These are phyloP conservation scores for Lethenteron camtschaticum DNA, from an alignment of 2,113 vertebrate species.

Conservation along the genomic window DNA sequence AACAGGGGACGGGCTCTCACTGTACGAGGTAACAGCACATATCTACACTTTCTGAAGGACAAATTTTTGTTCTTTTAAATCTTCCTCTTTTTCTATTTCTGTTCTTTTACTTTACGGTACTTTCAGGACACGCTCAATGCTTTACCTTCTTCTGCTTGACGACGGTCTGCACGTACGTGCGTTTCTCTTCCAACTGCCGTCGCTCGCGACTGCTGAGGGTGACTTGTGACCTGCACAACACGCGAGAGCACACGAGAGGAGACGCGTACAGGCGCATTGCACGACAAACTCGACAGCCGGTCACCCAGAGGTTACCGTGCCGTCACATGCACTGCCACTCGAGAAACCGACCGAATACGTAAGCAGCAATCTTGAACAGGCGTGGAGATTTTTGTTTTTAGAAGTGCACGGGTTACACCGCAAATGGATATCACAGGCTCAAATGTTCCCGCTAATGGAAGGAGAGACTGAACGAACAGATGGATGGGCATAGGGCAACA, in stretches of 20 bases:
- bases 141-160: constrained; percentile 38
- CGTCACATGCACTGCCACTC: too few species aligned
- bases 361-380: too few species aligned
- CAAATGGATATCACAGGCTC: neutral
- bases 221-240: constrained; percentile 19
- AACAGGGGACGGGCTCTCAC: neutral
- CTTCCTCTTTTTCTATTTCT: too few species aligned
- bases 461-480: neutral
- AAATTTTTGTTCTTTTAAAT: too few species aligned
- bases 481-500: neutral
- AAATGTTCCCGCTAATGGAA: neutral
- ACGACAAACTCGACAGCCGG: too few species aligned
- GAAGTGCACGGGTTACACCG: neutral
- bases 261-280: too few species aligned
- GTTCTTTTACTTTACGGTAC: too few species aligned
- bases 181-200: constrained; percentile 32
- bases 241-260: neutral
- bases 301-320: too few species aligned
- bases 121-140: neutral
- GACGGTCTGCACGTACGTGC: constrained; percentile 31
- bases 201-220: constrained; percentile 39
- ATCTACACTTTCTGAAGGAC: neutral
- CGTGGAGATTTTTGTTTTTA: neutral
- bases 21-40: neutral
- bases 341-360: too few species aligned